Evolutionary conservation across 2,113 vertebrate species (phyloP), one percentile per base, ranked within the genome.

Genomic region (Ptychochromis oligacanthus): DNA sequence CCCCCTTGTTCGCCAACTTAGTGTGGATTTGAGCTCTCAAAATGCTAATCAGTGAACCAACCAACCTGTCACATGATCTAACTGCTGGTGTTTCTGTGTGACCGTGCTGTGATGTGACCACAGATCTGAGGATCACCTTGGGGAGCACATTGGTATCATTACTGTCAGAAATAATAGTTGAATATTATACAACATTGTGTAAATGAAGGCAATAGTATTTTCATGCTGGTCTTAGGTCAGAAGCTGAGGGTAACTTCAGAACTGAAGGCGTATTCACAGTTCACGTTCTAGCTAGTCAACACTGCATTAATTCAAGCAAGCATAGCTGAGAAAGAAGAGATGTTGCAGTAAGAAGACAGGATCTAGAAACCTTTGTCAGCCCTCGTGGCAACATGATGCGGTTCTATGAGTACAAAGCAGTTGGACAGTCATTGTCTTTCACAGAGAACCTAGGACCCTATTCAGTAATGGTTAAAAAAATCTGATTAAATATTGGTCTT

Each of bases 381-480:
- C 91, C 84, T 90, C 85, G 34, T 91, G 85, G 90, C 86, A 90
- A 87, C 90, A 80, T 90, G 49, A 80, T 79, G 77, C 67, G 70
- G 55, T 88, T 91, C 61, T 84, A 88, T 74, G 79, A 86, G 83
- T 89, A 91, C 75, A 92, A 90, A 88, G 82, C 74, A 78, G 58
- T 75, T 91, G 87, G 89, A 92, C 84, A 90, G 87, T 89, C 81
- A 86, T 75, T 67, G 85, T 86, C 77, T 88, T 89, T 90, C 74
- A 88, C 81, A 81, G 56, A 91, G 84, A 90, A 81, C 64, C 82
- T 85, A 87, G 61, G 31, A 86, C 18, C 49, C 80, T 90, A 86
- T 81, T 91, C 58, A 81, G 85, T 88, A 89, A 89, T 86, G 89
- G 84, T 90, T 82, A 89, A 90, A 94, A 85, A 88, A 87, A 89